These are phyloP conservation scores for Tretioscincus oriximinensis DNA, from an alignment of 2,113 vertebrate genomes.

Conservation along the genomic window DNA sequence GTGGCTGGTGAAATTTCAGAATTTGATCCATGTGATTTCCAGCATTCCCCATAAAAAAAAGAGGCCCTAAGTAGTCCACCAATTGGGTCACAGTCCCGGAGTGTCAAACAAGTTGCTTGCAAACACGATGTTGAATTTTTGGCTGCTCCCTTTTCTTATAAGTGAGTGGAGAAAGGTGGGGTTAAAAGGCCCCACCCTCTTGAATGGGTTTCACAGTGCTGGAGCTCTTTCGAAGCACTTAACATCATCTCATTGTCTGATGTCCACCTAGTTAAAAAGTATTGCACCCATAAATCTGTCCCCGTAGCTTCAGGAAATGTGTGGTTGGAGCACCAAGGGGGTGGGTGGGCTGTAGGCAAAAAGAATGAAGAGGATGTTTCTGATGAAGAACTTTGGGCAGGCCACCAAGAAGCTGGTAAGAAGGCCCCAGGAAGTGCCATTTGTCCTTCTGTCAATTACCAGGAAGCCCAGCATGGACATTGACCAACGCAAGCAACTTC, in stretches of 20 bases:
- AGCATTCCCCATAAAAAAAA: background rate
- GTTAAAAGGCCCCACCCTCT: background rate
- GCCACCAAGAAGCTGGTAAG: background rate
- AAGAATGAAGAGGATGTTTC: too few species aligned
- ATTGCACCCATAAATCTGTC: background rate
- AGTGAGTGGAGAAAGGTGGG: background rate
- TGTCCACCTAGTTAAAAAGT: too few species aligned
- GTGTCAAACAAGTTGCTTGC: background rate
- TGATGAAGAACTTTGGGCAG: background rate
- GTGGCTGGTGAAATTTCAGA: background rate
- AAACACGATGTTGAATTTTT: background rate
- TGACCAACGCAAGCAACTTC: too few species aligned
- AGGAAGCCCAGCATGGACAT: background rate
- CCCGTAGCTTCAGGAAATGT: background rate
- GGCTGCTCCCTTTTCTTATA: background rate
- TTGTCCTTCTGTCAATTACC: background rate
- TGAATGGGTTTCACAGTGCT: slow-evolving; percentile 32
- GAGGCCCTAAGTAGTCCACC: background rate
- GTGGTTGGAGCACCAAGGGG: background rate
- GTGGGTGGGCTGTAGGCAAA: too few species aligned
- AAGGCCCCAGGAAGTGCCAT: background rate
- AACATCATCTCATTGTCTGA: background rate
- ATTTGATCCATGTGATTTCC: background rate
- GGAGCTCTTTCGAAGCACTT: background rate
- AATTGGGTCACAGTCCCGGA: background rate